Percentiles rank a stretch among this genome's conserved stretches.
Evolutionary conservation across 2,888 invertebrate species (phyloP).

Genomic region (Lordiphosa andalusiaca): DNA sequence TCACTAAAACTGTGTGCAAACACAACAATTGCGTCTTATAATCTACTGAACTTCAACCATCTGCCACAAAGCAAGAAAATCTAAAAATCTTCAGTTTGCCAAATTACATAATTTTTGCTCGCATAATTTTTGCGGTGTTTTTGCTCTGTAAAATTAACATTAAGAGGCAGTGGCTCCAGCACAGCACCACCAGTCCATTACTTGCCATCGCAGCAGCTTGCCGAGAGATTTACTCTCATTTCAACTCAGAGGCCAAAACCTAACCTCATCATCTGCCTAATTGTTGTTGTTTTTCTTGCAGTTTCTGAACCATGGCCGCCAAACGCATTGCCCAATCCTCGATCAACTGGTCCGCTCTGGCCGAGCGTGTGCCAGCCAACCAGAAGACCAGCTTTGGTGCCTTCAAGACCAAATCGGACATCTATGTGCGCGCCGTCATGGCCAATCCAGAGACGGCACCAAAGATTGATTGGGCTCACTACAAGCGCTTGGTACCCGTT

Average conservation of each 20-base stretch:
- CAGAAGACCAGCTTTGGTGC: conserved; percentile 86
- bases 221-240: background rate
- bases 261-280: conserved; percentile 25
- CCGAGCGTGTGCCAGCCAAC: conserved; percentile 89
- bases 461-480: conserved; percentile 91
- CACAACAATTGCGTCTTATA: no score
- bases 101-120: conserved; percentile 64
- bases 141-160: background rate
- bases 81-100: background rate
- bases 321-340: conserved; percentile 89
- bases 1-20: no score
- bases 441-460: conserved; percentile 89
- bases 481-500: conserved; percentile 87
- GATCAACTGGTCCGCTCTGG: conserved; percentile 93
- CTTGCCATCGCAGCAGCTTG: background rate
- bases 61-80: background rate
- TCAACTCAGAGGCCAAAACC: conserved; percentile 18
- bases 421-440: conserved; percentile 88
- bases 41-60: background rate
- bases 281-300: conserved; percentile 26
- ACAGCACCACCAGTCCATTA: background rate
- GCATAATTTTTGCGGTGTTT: conserved; percentile 24
- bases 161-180: no score
- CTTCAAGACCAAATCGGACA: conserved; percentile 92
- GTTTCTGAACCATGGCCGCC: conserved; percentile 79